Conservation (phyloP, 2,797 vertebrate genomes). For the Knipowitschia caucasica region DNA sequence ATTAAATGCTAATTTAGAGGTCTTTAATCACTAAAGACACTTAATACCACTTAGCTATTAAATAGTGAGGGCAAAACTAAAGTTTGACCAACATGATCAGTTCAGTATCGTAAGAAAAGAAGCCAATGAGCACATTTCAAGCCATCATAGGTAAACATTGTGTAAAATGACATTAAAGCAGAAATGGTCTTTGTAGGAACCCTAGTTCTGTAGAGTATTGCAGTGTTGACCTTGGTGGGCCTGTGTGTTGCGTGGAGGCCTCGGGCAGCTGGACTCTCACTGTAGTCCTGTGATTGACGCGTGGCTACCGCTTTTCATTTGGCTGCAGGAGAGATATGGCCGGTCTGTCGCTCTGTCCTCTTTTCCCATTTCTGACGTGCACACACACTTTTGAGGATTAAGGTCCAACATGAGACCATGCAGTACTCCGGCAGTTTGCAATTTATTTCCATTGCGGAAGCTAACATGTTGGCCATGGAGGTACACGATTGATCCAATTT, state of each 20-base stretch:
- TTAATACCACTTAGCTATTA: too few species aligned
- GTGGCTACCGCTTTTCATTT: conserved; percentile 56
- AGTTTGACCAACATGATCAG: too few species aligned
- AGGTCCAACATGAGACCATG: conserved; percentile 30
- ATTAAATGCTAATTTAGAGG: too few species aligned
- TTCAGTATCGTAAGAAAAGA: too few species aligned
- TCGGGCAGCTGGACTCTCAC: conserved; percentile 41
- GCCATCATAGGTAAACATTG: too few species aligned
- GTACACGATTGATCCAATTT: too few species aligned
- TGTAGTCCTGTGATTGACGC: conserved; percentile 53
- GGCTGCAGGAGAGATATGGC: conserved; percentile 51
- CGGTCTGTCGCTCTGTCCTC: conserved; percentile 28
- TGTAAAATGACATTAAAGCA: not conserved
- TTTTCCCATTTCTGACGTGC: conserved; percentile 45
- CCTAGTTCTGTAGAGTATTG: too few species aligned
- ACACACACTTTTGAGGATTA: conserved; percentile 44
- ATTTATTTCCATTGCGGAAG: conserved; percentile 22
- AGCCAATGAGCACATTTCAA: too few species aligned
- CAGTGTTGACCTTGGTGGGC: conserved; percentile 62
- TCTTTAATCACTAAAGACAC: too few species aligned
- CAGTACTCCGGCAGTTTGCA: conserved; percentile 15
- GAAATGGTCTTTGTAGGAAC: conserved; percentile 64
- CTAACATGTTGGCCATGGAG: not conserved
- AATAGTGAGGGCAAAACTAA: too few species aligned
- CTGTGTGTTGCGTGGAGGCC: conserved; percentile 30